phyloP scores from a whole-genome alignment of 2,113 vertebrate genomes.

The Vulpes vulpes region DNA sequence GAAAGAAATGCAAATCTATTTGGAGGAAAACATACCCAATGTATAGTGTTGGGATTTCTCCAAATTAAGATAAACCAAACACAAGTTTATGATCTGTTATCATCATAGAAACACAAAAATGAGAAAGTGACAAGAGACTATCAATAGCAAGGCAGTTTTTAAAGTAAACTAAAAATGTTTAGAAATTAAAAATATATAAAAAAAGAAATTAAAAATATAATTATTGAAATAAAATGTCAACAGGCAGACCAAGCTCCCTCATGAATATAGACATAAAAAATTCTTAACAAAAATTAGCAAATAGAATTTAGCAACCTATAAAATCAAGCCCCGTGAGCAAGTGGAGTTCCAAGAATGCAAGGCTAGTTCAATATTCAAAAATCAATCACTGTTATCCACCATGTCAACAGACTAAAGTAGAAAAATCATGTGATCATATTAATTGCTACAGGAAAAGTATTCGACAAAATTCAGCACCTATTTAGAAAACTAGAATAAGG shows the following conservation, averaged over 20 bases:
- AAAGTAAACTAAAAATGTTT: slow-evolving; percentile 25
- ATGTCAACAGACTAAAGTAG: neutral
- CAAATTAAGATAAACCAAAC: neutral
- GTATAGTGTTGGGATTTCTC: neutral
- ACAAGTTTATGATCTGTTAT: neutral
- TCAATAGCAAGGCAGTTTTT: neutral
- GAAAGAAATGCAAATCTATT: neutral
- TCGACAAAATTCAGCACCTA: neutral
- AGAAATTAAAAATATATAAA: neutral
- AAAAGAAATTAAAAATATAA: neutral
- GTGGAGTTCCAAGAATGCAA: neutral
- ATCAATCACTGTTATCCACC: neutral
- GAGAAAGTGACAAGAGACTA: neutral
- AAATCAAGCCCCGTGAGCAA: neutral
- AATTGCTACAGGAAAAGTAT: neutral
- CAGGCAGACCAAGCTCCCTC: neutral
- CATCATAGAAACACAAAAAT: neutral
- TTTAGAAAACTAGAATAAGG: neutral
- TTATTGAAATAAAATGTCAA: neutral
- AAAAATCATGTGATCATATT: neutral
- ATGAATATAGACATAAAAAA: neutral
- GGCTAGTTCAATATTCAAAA: neutral
- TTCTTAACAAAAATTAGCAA: neutral
- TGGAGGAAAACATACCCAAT: neutral
- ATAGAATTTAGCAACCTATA: neutral